Conservation (phyloP, 2,797 vertebrate species). For the Ctenosaura bakeri region DNA sequence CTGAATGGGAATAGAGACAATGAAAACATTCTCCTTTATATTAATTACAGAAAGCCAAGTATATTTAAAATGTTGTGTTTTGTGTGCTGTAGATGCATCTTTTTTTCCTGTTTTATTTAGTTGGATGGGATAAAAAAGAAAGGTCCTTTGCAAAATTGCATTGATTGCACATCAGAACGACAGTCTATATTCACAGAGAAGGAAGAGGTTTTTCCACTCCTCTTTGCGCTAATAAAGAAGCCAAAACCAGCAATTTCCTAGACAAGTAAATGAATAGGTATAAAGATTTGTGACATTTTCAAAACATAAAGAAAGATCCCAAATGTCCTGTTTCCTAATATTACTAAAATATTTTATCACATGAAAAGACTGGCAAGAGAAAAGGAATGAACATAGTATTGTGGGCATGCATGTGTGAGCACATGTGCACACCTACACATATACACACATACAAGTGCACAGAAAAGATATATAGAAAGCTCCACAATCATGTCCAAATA, state of each 20-base stretch:
- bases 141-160: constrained; percentile 38
- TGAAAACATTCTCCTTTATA: neutral
- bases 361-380: constrained; percentile 45
- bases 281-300: constrained; percentile 41
- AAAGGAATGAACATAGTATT: constrained; percentile 54
- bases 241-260: constrained; percentile 60
- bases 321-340: constrained; percentile 33
- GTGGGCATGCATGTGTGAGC: neutral
- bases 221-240: constrained; percentile 54
- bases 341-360: constrained; percentile 35
- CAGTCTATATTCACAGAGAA: constrained; percentile 18
- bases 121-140: constrained; percentile 21
- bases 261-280: constrained; percentile 57
- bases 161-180: constrained; percentile 8
- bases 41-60: neutral
- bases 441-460: neutral
- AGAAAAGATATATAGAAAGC: too few species aligned
- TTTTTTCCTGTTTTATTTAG: neutral
- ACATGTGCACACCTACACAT: neutral
- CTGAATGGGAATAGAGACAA: neutral
- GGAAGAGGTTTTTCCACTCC: constrained; percentile 16
- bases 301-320: constrained; percentile 15
- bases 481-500: neutral
- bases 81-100: neutral
- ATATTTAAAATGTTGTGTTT: neutral